Base-by-base conservation (phyloP, 2,888 invertebrate species). In the Pandemis cinnamomeana region DNA sequence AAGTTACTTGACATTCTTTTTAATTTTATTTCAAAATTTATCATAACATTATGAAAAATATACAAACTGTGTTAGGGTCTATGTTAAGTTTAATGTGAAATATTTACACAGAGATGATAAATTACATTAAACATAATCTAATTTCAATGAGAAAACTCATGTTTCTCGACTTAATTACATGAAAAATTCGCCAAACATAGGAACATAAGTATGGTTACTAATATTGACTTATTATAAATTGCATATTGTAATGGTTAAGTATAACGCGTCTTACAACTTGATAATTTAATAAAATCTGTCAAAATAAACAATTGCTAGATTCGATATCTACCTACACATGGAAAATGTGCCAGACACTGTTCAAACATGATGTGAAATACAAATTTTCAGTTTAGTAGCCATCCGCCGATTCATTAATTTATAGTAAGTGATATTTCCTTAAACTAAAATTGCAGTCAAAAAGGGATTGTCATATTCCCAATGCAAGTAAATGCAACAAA, bases 401-500 rank as follows among this genome's bases (percentile, higher is more conserved):
- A 64, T 64, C 64, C 64, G 64, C 64, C 48, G 64, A 64, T 64
- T 63, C 7, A 51, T 66, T 53, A 67, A 51, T 53, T 67, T 41
- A 67, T 20, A 10, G 41, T 62, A 48, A 64, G 64, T 64, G 64
- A 48, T 64, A 64, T 48, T 46, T 63, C 20, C 63, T 64, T 64
- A 64, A 84, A 84, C 86, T 87, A 88, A 84, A 84, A 80, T 82
- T 81, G 82, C 83, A 83, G 85, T 87, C 86, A 79, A 80, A 82
- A 84, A 78, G 73, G 73, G 69, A 66, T 73, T 69, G 78, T 78
- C 71, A 79, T 67, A 76, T 71, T 70, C 78, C 77, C 78, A 82
- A 71, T 53, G 58, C 60, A 73, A 73, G 89, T 92, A 93, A 93
- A 93, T 93, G 93, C 93, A 92, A 90, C 90, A 89, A 87, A 90